A percentile compares a stretch with the other conserved stretches of the same genome.
These are phyloP conservation scores for Lineus longissimus DNA, from an alignment of 1,140 invertebrate species.

Conservation along the genomic window DNA sequence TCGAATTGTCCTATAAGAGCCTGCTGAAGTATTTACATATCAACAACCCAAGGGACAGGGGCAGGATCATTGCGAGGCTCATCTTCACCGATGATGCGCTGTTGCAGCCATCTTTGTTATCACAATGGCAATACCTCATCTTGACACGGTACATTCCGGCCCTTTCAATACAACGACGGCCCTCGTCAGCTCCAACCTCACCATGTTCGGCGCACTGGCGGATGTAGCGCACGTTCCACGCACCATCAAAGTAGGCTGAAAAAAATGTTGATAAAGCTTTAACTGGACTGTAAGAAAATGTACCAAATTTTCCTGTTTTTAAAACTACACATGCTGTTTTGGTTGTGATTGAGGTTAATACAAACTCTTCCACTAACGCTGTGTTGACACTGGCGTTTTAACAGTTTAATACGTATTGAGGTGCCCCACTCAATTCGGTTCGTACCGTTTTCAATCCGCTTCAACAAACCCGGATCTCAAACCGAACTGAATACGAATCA, in stretches of 20 bases:
- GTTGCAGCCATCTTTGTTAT: slow-evolving; percentile 54
- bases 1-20: too few relatives aligned
- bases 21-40: too few relatives aligned
- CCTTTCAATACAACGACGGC: slow-evolving; percentile 46
- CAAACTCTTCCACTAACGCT: not conserved
- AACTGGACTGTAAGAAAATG: not conserved
- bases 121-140: slow-evolving; percentile 50
- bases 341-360: not conserved
- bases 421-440: too few relatives aligned
- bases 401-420: too few relatives aligned
- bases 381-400: too few relatives aligned
- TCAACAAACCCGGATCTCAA: too few relatives aligned
- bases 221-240: slow-evolving; percentile 49
- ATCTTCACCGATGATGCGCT: slow-evolving; percentile 1
- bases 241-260: slow-evolving; percentile 47
- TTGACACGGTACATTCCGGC: slow-evolving; percentile 47
- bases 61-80: not conserved
- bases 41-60: not conserved
- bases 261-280: slow-evolving; percentile 11
- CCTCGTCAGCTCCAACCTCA: slow-evolving; percentile 45
- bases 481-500: too few relatives aligned
- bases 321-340: not conserved
- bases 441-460: too few relatives aligned
- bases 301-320: not conserved
- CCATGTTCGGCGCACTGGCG: slow-evolving; percentile 47